Percentiles rank a stretch among this genome's conserved stretches.
Conservation (phyloP, 1,140 invertebrate genomes). For the Pantala flavescens region DNA sequence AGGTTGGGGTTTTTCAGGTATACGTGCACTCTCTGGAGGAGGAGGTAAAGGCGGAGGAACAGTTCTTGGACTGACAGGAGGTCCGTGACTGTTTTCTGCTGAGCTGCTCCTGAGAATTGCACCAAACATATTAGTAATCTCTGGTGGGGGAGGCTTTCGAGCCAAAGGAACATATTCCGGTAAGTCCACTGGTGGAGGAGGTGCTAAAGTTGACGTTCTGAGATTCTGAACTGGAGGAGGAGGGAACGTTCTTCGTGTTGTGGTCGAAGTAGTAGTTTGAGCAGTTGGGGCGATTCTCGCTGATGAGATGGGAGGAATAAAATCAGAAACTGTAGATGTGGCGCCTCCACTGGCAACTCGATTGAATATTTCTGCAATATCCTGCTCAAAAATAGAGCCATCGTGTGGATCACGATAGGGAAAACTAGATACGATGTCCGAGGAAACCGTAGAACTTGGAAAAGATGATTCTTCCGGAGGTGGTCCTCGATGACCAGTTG, state of each 20-base stretch:
- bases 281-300: neutral
- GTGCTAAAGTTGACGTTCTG: neutral
- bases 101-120: neutral
- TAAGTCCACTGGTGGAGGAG: neutral
- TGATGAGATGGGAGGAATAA: neutral
- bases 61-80: neutral
- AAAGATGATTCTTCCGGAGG: neutral
- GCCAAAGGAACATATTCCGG: neutral
- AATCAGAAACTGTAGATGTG: slow-evolving; percentile 18
- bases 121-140: neutral
- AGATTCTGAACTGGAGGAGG: neutral
- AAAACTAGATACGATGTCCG: neutral
- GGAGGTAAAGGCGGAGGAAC: slow-evolving; percentile 1
- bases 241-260: neutral
- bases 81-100: neutral
- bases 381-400: slow-evolving; percentile 39
- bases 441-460: neutral
- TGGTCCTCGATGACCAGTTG: neutral
- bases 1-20: neutral
- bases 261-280: neutral
- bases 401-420: neutral
- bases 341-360: slow-evolving; percentile 53
- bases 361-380: slow-evolving; percentile 51
- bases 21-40: neutral
- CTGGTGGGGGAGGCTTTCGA: neutral